phyloP scores from a whole-genome alignment of 2,797 vertebrate species.

The Clarias platycephalus region DNA sequence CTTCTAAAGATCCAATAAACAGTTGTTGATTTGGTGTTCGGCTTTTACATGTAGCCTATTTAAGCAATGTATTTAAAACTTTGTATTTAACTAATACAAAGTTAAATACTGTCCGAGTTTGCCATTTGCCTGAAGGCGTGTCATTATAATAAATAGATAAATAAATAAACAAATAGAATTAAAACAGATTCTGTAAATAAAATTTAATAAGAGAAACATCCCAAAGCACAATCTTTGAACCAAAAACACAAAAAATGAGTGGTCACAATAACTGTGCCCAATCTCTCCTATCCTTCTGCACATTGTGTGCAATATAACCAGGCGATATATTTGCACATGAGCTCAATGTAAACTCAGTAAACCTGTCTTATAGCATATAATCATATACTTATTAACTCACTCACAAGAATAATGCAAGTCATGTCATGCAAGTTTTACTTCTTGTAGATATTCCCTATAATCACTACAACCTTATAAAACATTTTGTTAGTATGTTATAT shows the following conservation, averaged over 20 bases:
- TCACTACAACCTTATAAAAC: background rate
- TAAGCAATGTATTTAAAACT: no score
- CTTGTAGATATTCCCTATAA: background rate
- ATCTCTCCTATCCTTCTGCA: background rate
- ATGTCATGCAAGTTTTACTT: constrained; percentile 1
- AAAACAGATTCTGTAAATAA: background rate
- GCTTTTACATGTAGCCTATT: background rate
- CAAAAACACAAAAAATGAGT: background rate
- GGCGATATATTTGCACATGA: background rate
- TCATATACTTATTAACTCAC: background rate
- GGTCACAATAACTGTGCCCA: background rate
- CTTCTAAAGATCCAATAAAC: background rate
- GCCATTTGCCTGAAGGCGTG: no score
- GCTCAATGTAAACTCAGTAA: background rate
- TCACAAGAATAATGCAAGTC: background rate
- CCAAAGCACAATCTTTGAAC: background rate
- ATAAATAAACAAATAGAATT: background rate
- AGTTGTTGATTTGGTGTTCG: background rate
- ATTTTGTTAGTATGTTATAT: background rate
- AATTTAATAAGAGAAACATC: background rate
- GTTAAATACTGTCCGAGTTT: background rate
- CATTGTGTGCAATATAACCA: background rate
- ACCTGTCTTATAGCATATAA: background rate
- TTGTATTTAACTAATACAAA: no score
- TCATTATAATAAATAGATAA: background rate